These are phyloP conservation scores for Morpho deidamia DNA, from an alignment of 2,888 invertebrate genomes.

Conservation along the genomic window DNA sequence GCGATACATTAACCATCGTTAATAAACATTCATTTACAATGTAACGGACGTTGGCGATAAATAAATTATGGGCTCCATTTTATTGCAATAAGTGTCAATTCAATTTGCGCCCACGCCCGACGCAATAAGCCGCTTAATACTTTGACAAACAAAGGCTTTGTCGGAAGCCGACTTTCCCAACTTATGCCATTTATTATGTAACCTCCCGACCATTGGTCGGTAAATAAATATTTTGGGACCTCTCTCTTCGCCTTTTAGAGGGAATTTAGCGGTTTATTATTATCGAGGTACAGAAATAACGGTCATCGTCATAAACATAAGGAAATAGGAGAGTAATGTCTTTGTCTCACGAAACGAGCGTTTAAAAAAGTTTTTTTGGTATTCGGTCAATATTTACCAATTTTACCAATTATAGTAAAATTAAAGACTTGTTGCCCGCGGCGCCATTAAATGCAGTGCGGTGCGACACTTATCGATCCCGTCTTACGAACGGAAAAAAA, in stretches of 20 bases:
- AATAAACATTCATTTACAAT: constrained; percentile 30
- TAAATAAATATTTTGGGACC: constrained; percentile 34
- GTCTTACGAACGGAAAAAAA: too few relatives aligned
- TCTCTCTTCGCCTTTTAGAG: constrained; percentile 17
- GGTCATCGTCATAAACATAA: background rate
- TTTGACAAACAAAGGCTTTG: constrained; percentile 40
- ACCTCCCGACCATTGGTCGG: constrained; percentile 39
- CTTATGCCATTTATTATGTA: constrained; percentile 55
- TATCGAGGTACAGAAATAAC: constrained; percentile 4
- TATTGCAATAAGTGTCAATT: constrained; percentile 34
- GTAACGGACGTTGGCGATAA: constrained; percentile 26
- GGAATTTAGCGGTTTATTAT: constrained; percentile 8
- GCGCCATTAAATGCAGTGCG: too few relatives aligned
- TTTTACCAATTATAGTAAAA: too few relatives aligned
- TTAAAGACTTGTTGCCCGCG: too few relatives aligned
- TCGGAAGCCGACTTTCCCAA: constrained; percentile 42
- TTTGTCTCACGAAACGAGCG: too few relatives aligned
- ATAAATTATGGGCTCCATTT: constrained; percentile 32
- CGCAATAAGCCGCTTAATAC: constrained; percentile 30
- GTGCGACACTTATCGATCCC: too few relatives aligned
- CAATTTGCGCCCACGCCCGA: constrained; percentile 33
- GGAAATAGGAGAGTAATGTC: background rate
- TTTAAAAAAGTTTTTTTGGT: too few relatives aligned
- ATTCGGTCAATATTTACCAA: too few relatives aligned
- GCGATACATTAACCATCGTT: constrained; percentile 11